phyloP scores from a whole-genome alignment of 2,888 invertebrate species.

The Rugalucina vietnamica region DNA sequence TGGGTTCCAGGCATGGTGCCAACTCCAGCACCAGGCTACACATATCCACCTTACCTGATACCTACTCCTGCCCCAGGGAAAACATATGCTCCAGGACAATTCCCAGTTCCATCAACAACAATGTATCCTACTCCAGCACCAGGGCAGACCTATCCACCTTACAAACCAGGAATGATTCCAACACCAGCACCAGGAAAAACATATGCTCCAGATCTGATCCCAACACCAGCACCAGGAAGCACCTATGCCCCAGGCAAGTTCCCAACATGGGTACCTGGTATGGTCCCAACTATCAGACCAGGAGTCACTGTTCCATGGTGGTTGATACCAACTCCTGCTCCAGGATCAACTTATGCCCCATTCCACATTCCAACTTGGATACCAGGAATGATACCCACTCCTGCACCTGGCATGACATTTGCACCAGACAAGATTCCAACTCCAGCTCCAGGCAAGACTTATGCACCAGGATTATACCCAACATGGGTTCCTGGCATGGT shows the following conservation, averaged over 20 bases:
- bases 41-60: slow-evolving; percentile 42
- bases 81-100: slow-evolving; percentile 44
- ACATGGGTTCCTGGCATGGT: slow-evolving; percentile 57
- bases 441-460: slow-evolving; percentile 43
- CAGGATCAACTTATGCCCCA: slow-evolving; percentile 64
- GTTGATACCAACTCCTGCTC: slow-evolving; percentile 60
- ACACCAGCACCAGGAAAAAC: slow-evolving; percentile 60
- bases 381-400: slow-evolving; percentile 60
- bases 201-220: slow-evolving; percentile 58
- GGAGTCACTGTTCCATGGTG: slow-evolving; percentile 56
- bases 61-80: slow-evolving; percentile 35
- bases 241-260: slow-evolving; percentile 62
- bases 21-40: slow-evolving; percentile 55
- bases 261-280: slow-evolving; percentile 65
- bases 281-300: slow-evolving; percentile 64
- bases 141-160: slow-evolving; percentile 39
- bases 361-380: slow-evolving; percentile 55
- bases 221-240: slow-evolving; percentile 61
- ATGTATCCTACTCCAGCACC: slow-evolving; percentile 21
- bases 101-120: slow-evolving; percentile 7
- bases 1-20: slow-evolving; percentile 38
- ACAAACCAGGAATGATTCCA: slow-evolving; percentile 50
- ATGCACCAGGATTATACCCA: slow-evolving; percentile 48
- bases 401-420: slow-evolving; percentile 58
- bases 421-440: slow-evolving; percentile 56